Evolutionary conservation across 2,797 vertebrate species (phyloP), one percentile per base, ranked within the genome.

Genomic region (Chloroceryle inda): DNA sequence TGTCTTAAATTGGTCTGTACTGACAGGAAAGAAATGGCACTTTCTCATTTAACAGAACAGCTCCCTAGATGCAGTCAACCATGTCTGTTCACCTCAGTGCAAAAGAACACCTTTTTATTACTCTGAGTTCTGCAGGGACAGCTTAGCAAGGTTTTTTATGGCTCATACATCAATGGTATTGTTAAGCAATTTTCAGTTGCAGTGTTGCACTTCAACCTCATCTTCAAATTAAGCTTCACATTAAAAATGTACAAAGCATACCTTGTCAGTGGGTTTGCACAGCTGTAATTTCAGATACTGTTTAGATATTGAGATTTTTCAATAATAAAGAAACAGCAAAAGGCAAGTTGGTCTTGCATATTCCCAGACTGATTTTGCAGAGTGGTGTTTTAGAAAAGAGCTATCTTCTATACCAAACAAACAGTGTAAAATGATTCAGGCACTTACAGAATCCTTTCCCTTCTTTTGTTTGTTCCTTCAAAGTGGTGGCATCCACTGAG

Each of bases 101-200:
- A 95, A 93, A 96, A 89, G 95, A 96, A 95, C 94, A 95, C 95
- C 95, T 97, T 96, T 97, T 95, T 96, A 97, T 97, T 97, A 85
- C 95, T 95, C 89, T 1, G 89, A 95, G 95, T 97, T 97, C 95
- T 97, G 96, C 94, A 89, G 96, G 96, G 95, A 96, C 94, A 97
- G 94, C 91, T 97, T 97, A 95, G 94, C 75, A 71, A 94, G 95
- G 85, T 74, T 95, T 97, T 96, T 97, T 97, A 96, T 96, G 95
- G 91, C 94, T 96, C 95, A 96, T 95, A 97, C 89, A 97, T 97
- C 96, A 97, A 58, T 91, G 93, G 85, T 97, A 96, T 97, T 96
- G 96, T 97, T 97, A 97, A 95, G 95, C 93, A 95, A 95, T 97
- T 96, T 97, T 95, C 93, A 92, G 52, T 95, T 96, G 94, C 85